Evolutionary conservation across 2,888 invertebrate genomes (phyloP).

Genomic region (Panzeria rudis): DNA sequence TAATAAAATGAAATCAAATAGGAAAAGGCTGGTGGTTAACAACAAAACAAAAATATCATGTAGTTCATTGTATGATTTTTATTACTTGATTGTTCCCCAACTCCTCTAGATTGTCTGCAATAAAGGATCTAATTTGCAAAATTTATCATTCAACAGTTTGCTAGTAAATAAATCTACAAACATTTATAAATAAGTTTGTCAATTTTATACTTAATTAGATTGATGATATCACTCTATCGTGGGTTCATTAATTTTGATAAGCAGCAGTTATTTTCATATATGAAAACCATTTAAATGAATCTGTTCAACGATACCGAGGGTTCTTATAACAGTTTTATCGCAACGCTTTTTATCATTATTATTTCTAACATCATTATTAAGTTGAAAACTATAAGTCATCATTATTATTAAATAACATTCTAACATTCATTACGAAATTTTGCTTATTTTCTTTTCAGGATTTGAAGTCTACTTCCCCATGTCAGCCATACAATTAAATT

Average conservation of each 20-base stretch:
- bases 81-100: conserved; percentile 5
- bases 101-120: neutral
- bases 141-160: conserved; percentile 32
- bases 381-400: too few relatives aligned
- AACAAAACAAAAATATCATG: neutral
- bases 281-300: neutral
- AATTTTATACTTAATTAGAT: conserved; percentile 8
- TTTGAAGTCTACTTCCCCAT: conserved; percentile 82
- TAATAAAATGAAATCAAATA: conserved; percentile 45
- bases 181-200: neutral
- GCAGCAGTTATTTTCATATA: neutral
- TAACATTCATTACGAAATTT: neutral
- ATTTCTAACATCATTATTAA: too few relatives aligned
- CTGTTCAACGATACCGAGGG: neutral
- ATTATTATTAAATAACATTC: neutral
- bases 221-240: conserved; percentile 8
- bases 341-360: neutral
- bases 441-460: conserved; percentile 74
- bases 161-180: neutral
- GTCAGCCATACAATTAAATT: conserved; percentile 80
- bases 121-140: neutral
- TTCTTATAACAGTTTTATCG: neutral
- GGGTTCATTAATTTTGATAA: neutral
- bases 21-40: conserved; percentile 22
- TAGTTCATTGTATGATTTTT: conserved; percentile 36